Evolutionary conservation across 2,113 vertebrate genomes (phyloP), one percentile per base, ranked within the genome.

Genomic region (Petrocephalus zakoni): DNA sequence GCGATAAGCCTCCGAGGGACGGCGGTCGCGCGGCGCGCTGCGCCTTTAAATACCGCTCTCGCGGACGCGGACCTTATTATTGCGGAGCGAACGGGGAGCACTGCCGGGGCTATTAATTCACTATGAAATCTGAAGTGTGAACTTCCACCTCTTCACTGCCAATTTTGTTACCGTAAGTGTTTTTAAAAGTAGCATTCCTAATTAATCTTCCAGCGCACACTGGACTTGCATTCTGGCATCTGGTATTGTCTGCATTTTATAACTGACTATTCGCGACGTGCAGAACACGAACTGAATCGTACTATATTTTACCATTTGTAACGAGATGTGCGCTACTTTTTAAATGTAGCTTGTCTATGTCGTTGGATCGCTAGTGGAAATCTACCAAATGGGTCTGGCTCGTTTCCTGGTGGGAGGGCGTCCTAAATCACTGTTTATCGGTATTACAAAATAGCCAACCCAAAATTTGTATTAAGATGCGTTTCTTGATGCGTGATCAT

Each of bases 11-110:
- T 86, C 83, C 15, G 37, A 55, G 72, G 49, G 86, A 72, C 58
- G 88, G 87, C 61, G 21, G 22, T 88, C n/a, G 61, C 56, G 88
- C 68, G 58, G 78, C 55, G 19, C 81, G 78, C 87, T 87, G 89
- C 47, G 90, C 87, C 89, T 90, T 92, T 91, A 92, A 92, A 92
- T 90, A 88, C 64, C 75, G 29, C 61, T 72, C 22, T 68, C 82
- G 86, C 90, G 34, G 88, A 85, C 64, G 90, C 90, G 68, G 87
- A 86, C 64, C 52, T 86, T 19, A 51, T 86, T 19, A 51, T 6
- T 85, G 90, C 72, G 19, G 85, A 55, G 11, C 53, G 17, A 64
- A 84, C 82, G 52, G 86, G 87, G 29, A 56, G 2, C 37, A 49
- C 42, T 53, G 51, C 17, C 83, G 52, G 7, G 25, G n/a, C n/a